phyloP scores from a whole-genome alignment of 2,888 invertebrate genomes.

The Keiferia lycopersicella region DNA sequence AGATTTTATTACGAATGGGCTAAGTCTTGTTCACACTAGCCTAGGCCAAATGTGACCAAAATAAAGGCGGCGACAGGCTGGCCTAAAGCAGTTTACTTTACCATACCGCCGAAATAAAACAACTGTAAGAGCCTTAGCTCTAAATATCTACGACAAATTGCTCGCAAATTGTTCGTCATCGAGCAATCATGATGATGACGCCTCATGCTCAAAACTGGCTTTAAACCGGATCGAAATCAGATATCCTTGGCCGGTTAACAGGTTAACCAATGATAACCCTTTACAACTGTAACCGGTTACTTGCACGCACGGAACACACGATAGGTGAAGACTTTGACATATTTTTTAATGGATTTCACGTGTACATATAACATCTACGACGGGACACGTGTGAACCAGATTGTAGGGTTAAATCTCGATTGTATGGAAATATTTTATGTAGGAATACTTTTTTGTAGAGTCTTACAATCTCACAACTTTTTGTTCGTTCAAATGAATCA shows the following conservation, averaged over 20 bases:
- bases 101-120: too few relatives aligned
- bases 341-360: slow-evolving; percentile 6
- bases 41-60: too few relatives aligned
- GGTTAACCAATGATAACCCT: slow-evolving; percentile 7
- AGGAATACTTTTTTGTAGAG: neutral
- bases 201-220: slow-evolving; percentile 13
- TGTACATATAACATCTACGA: neutral
- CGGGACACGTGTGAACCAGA: slow-evolving; percentile 13
- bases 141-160: slow-evolving; percentile 12
- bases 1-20: too few relatives aligned
- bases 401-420: slow-evolving; percentile 14
- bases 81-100: too few relatives aligned
- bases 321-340: neutral
- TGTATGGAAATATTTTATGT: slow-evolving; percentile 8
- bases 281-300: neutral
- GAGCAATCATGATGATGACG: slow-evolving; percentile 12
- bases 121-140: too few relatives aligned
- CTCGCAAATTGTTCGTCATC: slow-evolving; percentile 11
- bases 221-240: slow-evolving; percentile 4
- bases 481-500: neutral
- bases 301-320: neutral
- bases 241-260: neutral
- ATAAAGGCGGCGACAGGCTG: too few relatives aligned
- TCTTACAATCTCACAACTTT: slow-evolving; percentile 1
- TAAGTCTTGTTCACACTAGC: too few relatives aligned